Conservation (phyloP, 2,797 vertebrate species). For the Thamnophis elegans region DNA sequence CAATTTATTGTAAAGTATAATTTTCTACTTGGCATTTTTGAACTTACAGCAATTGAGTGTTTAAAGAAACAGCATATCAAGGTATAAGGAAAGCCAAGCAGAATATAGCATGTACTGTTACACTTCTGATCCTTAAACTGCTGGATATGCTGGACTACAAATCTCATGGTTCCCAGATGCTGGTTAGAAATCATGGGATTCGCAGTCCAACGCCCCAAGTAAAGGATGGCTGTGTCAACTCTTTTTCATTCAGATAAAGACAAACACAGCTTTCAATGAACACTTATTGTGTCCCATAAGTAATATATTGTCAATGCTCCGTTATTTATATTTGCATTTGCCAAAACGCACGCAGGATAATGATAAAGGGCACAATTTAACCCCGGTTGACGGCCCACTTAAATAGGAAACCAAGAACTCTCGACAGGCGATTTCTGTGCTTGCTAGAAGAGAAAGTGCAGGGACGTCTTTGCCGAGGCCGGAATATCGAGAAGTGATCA, state of each 20-base stretch:
- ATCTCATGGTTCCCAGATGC: not conserved
- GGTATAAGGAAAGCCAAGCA: not conserved
- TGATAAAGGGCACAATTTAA: not conserved
- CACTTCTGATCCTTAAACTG: not conserved
- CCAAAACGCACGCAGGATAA: not conserved
- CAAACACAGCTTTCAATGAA: not conserved
- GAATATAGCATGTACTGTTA: not conserved
- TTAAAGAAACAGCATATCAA: not conserved
- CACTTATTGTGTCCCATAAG: not conserved
- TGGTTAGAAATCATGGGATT: not conserved
- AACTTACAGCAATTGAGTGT: not conserved
- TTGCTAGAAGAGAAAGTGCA: not conserved
- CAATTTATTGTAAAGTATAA: not conserved
- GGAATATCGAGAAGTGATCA: not conserved
- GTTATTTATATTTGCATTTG: not conserved
- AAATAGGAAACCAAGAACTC: not conserved
- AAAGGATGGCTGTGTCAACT: not conserved
- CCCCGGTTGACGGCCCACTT: not conserved
- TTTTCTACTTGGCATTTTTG: not conserved
- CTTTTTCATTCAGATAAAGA: not conserved
- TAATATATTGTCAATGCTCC: not conserved
- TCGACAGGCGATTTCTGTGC: not conserved
- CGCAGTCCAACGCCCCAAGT: not conserved
- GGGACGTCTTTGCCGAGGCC: not conserved
- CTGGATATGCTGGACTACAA: not conserved